A percentile compares a stretch with the other conserved stretches of the same genome.
phyloP scores from a whole-genome alignment of 2,113 vertebrate genomes.

The Rhinogobius similis region DNA sequence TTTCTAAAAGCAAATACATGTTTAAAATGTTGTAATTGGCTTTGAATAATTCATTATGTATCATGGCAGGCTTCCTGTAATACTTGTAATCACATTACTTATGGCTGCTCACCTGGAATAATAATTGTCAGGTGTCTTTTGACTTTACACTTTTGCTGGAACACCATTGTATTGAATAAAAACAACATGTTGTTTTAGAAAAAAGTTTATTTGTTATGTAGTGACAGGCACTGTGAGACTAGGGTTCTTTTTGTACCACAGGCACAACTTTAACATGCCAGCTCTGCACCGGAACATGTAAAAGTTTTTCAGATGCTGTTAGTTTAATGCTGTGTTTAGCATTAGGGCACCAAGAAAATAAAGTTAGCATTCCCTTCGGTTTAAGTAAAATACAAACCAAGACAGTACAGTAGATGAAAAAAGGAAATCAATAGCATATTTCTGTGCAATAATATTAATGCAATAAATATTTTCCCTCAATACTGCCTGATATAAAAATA shows the following conservation, averaged over 20 bases:
- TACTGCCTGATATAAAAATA: slow-evolving; percentile 68
- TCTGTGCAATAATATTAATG: slow-evolving; percentile 59
- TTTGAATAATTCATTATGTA: too few species aligned
- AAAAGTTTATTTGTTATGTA: slow-evolving; percentile 62
- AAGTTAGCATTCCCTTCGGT: slow-evolving; percentile 21
- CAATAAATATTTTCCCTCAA: slow-evolving; percentile 63
- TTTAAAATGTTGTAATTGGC: neutral
- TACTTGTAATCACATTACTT: neutral
- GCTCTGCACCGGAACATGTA: slow-evolving; percentile 51
- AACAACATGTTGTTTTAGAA: slow-evolving; percentile 16
- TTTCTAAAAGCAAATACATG: neutral
- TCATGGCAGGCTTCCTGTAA: neutral
- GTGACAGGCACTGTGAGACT: slow-evolving; percentile 56
- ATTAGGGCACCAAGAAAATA: too few species aligned
- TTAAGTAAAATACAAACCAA: slow-evolving; percentile 20
- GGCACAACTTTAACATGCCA: slow-evolving; percentile 67
- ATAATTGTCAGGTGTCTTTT: neutral
- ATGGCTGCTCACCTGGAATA: neutral
- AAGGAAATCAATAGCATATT: slow-evolving; percentile 47
- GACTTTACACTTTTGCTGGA: neutral
- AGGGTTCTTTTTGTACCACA: slow-evolving; percentile 62
- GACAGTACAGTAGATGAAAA: slow-evolving; percentile 19
- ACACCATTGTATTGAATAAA: slow-evolving; percentile 14
- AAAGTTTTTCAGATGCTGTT: slow-evolving; percentile 42
- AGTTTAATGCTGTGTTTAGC: slow-evolving; percentile 9